Percentiles rank a stretch among this genome's conserved stretches.
Evolutionary conservation across 1,140 invertebrate species (phyloP).

Genomic region (Lepidostoma basale): DNA sequence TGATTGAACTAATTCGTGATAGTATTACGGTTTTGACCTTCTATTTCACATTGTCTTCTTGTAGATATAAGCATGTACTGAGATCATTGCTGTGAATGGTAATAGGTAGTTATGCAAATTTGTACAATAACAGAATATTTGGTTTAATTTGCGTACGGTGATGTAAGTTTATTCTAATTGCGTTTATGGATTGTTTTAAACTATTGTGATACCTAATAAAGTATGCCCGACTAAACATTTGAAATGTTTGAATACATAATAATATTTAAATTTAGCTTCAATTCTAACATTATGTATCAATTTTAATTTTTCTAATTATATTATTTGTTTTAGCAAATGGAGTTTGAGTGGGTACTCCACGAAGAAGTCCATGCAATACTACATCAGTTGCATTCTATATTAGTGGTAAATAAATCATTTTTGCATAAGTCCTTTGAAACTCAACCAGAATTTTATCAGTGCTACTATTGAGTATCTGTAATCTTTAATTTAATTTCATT

Average conservation of each 20-base stretch:
- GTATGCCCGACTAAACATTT: neutral
- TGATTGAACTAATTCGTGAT: too few relatives aligned
- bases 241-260: neutral
- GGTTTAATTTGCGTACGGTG: neutral
- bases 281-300: conserved; percentile 11
- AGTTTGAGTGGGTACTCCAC: conserved; percentile 91
- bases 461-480: too few relatives aligned
- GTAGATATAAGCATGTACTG: neutral
- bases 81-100: neutral
- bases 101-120: conserved; percentile 11
- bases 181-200: neutral
- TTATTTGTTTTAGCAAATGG: conserved; percentile 80
- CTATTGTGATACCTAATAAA: neutral
- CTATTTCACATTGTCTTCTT: neutral
- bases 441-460: too few relatives aligned
- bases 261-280: neutral
- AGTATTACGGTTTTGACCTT: neutral
- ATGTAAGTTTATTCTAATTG: neutral
- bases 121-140: too few relatives aligned
- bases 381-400: conserved; percentile 80
- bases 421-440: too few relatives aligned
- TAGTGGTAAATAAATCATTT: conserved; percentile 79
- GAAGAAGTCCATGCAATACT: conserved; percentile 88
- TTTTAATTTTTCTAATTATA: conserved; percentile 23
- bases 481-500: too few relatives aligned